A percentile compares a stretch with the other conserved stretches of the same genome.
Conservation (phyloP, 2,113 vertebrate species). For the Oxyruncus cristatus region DNA sequence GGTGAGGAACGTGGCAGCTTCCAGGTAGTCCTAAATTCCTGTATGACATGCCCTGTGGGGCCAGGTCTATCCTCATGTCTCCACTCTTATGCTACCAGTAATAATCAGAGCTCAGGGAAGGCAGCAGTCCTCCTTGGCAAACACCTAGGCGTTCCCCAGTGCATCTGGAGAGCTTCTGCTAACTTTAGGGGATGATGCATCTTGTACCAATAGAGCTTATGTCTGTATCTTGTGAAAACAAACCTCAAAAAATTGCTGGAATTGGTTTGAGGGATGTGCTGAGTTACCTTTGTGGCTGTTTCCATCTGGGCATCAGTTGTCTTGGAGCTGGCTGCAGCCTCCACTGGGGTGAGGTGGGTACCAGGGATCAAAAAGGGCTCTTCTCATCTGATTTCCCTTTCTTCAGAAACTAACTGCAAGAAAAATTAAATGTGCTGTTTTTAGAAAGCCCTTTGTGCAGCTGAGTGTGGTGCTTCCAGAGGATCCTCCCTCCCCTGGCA, state of each 20-base stretch:
- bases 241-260: background rate
- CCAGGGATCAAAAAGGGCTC: background rate
- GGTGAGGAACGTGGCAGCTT: accelerated
- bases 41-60: background rate
- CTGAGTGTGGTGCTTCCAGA: background rate
- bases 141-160: background rate
- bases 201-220: background rate
- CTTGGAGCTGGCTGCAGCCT: background rate
- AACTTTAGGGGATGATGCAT: background rate
- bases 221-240: background rate
- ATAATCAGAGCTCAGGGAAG: background rate
- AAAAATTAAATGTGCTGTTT: background rate
- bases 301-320: background rate
- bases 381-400: background rate
- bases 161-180: background rate
- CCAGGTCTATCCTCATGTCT: background rate
- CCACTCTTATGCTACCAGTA: background rate
- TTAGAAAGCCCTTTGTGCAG: background rate
- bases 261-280: background rate
- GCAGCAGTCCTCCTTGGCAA: background rate
- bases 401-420: background rate
- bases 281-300: background rate
- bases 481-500: background rate
- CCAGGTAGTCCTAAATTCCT: background rate
- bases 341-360: background rate